Conservation (phyloP, 2,113 vertebrate genomes). For the Jaculus jaculus region DNA sequence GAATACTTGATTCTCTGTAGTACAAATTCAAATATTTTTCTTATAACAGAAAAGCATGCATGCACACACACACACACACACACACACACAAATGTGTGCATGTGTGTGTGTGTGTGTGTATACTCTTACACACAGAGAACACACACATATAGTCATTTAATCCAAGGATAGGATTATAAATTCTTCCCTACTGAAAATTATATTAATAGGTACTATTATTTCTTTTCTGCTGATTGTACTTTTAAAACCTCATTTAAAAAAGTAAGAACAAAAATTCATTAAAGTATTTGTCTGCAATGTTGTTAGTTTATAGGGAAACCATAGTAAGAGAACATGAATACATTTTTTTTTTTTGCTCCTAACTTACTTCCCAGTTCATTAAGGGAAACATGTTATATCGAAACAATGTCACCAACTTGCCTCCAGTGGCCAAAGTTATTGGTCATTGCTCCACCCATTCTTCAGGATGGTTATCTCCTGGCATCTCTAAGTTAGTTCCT, state of each 20-base stretch:
- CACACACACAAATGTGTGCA: no score
- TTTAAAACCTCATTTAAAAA: neutral
- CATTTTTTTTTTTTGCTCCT: neutral
- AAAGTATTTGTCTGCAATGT: neutral
- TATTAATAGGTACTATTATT: neutral
- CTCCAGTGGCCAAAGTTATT: neutral
- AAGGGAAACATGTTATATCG: neutral
- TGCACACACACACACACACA: no score
- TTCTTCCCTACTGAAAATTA: neutral
- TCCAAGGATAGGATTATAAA: neutral
- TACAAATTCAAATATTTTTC: neutral
- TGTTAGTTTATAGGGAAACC: neutral
- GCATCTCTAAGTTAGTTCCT: neutral
- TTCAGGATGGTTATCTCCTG: neutral
- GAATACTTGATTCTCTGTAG: conserved; percentile 9
- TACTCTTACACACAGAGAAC: no score
- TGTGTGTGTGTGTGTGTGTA: neutral
- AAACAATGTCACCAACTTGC: neutral
- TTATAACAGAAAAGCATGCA: neutral
- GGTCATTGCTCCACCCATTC: neutral
- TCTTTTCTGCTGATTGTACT: neutral
- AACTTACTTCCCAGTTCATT: neutral
- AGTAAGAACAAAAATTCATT: neutral
- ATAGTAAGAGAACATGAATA: neutral
- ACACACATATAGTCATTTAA: neutral